phyloP scores from a whole-genome alignment of 1,140 invertebrate genomes.

The Drosophila paulistorum region DNA sequence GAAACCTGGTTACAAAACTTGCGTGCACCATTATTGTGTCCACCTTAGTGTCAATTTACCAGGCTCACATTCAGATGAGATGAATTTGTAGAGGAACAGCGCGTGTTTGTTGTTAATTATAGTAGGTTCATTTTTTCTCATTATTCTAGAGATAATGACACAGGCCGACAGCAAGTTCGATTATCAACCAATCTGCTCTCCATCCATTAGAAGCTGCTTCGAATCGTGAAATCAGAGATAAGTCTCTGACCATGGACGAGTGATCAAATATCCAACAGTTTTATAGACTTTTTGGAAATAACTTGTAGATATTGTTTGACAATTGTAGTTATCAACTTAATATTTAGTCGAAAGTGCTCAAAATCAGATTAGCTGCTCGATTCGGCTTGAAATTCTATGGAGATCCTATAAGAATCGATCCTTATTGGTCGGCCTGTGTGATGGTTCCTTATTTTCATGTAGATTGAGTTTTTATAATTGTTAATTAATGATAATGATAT shows the following conservation, averaged over 20 bases:
- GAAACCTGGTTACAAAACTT: background rate
- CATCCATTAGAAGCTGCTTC: background rate
- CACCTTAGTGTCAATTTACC: constrained; percentile 53
- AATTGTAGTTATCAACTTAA: no score
- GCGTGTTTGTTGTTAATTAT: constrained; percentile 49
- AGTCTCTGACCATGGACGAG: background rate
- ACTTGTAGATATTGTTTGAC: no score
- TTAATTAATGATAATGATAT: constrained; percentile 56
- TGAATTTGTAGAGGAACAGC: background rate
- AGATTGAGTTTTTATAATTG: constrained; percentile 59
- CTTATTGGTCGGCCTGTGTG: background rate
- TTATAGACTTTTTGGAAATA: no score
- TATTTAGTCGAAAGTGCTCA: constrained; percentile 2
- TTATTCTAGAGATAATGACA: constrained; percentile 17
- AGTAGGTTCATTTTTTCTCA: constrained; percentile 34
- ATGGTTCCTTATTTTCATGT: constrained; percentile 51
- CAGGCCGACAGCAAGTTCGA: background rate
- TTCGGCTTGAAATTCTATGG: background rate
- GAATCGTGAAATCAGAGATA: no score
- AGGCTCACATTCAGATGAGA: constrained; percentile 15
- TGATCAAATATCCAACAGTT: background rate
- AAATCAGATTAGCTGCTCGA: background rate
- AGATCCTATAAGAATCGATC: background rate
- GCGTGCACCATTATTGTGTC: constrained; percentile 25
- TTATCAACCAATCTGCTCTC: background rate